Base-by-base conservation (phyloP, 2,113 vertebrate genomes). In the Xiphophorus couchianus region DNA sequence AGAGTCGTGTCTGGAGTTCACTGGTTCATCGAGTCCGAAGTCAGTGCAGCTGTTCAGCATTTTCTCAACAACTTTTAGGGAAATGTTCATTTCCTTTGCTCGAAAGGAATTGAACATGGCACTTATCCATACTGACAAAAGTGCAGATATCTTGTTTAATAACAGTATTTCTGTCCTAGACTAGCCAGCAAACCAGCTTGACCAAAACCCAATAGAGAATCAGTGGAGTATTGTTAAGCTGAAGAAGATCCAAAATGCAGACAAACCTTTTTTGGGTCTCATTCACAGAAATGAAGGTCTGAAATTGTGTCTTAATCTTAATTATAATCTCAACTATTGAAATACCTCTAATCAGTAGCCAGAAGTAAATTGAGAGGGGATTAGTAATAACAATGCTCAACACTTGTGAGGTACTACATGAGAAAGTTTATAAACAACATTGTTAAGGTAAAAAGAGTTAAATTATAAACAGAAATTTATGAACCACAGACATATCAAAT, bases 301-400 rank as follows among this genome's bases (percentile, higher is more conserved):
- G 1, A 48, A 48, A 48, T 17, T 48, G 14, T 48, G 14, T 48
- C 17, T n/a, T n/a, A n/a, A n/a, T 48, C 17, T 48, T 19, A 48
- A 48, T 48, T 5, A 48, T 19, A 48, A 19, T 19, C 14, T 48
- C 15, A 48, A 17, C 17, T 48, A 48, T 2, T 48, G 17, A 48
- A 19, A 19, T 48, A 19, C 44, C 44, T 48, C 15, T 48, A 48
- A 48, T 15, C 5, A 6, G 44, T 17, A 48, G 17, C 44, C 17
- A 62, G 81, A 89, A 81, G 79, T 90, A 84, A 65, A 33, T 54
- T 51, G 74, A 37, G 63, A 74, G 64, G 64, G 72, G 74, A 78
- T 44, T 61, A 22, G 69, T 27, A 30, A 76, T 10, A 63, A 44
- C 19, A 66, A 44, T 8, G 27, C 66, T 37, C 19, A 64, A 71